Percentiles rank a stretch among this genome's conserved stretches.
Evolutionary conservation across 2,888 invertebrate genomes (phyloP).

Genomic region (Brachyptera risi): DNA sequence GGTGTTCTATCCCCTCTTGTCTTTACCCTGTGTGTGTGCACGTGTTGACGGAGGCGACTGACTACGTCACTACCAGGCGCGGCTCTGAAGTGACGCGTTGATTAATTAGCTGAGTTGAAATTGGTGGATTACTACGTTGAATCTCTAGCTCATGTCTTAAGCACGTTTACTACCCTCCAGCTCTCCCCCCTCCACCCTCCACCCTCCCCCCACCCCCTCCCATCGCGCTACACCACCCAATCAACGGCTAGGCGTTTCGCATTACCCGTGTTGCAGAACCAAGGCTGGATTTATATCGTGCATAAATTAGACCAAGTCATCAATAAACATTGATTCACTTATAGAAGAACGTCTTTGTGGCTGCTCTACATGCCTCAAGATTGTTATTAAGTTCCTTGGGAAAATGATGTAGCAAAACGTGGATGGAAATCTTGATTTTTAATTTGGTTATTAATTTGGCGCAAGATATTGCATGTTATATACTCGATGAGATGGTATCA

Average conservation of each 20-base stretch:
- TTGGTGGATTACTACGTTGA: constrained; percentile 14
- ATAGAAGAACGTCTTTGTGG: background rate
- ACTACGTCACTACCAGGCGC: constrained; percentile 11
- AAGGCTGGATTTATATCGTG: constrained; percentile 5
- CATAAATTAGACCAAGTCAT: constrained; percentile 13
- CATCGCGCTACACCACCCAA: too few relatives aligned
- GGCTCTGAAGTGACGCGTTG: background rate
- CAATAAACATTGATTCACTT: constrained; percentile 13
- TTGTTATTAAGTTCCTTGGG: too few relatives aligned
- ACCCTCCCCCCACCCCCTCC: too few relatives aligned
- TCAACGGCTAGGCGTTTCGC: too few relatives aligned
- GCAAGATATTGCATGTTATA: too few relatives aligned
- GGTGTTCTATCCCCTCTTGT: constrained; percentile 7
- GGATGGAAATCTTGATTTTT: too few relatives aligned
- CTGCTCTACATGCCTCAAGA: background rate
- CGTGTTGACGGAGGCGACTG: constrained; percentile 14
- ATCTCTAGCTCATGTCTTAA: constrained; percentile 12
- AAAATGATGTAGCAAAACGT: too few relatives aligned
- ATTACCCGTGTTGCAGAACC: background rate
- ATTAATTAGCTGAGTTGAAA: constrained; percentile 21
- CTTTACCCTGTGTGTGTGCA: background rate
- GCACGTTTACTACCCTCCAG: too few relatives aligned
- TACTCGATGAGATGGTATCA: too few relatives aligned
- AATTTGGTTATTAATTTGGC: too few relatives aligned
- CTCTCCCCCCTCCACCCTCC: too few relatives aligned